Evolutionary conservation across 2,888 invertebrate species (phyloP).

Genomic region (Erpobdella octoculata): DNA sequence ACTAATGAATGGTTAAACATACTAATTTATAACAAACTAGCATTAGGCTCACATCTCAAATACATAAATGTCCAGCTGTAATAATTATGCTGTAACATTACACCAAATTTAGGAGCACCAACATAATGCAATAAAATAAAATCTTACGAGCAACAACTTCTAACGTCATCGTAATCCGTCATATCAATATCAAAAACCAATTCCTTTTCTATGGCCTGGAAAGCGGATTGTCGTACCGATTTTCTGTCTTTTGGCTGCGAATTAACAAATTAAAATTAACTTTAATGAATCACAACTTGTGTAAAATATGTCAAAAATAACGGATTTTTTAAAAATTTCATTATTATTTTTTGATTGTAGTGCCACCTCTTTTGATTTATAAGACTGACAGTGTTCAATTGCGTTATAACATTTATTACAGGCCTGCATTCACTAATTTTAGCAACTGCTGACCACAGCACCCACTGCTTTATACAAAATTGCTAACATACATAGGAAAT

Average conservation of each 20-base stretch:
- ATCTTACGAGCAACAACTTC: slow-evolving; percentile 66
- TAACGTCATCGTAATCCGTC: slow-evolving; percentile 94
- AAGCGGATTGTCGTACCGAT: slow-evolving; percentile 51
- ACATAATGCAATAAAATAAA: not conserved
- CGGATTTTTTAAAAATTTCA: too few relatives aligned
- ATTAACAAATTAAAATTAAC: too few relatives aligned
- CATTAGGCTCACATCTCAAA: not conserved
- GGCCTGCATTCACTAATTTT: too few relatives aligned
- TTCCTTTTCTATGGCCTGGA: slow-evolving; percentile 70
- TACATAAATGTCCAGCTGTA: not conserved
- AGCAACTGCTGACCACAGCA: too few relatives aligned
- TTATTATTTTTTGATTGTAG: too few relatives aligned
- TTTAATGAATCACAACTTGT: not conserved
- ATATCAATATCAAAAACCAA: slow-evolving; percentile 98
- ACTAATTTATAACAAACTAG: not conserved
- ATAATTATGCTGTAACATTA: not conserved
- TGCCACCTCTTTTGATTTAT: too few relatives aligned
- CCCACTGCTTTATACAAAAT: too few relatives aligned
- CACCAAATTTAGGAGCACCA: not conserved
- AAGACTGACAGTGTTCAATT: too few relatives aligned
- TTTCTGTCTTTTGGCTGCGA: slow-evolving; percentile 51
- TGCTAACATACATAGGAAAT: too few relatives aligned
- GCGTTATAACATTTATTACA: too few relatives aligned
- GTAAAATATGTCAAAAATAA: too few relatives aligned
- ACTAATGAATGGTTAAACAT: not conserved